Conservation (phyloP, 2,797 vertebrate species). For the Alectoris magna region DNA sequence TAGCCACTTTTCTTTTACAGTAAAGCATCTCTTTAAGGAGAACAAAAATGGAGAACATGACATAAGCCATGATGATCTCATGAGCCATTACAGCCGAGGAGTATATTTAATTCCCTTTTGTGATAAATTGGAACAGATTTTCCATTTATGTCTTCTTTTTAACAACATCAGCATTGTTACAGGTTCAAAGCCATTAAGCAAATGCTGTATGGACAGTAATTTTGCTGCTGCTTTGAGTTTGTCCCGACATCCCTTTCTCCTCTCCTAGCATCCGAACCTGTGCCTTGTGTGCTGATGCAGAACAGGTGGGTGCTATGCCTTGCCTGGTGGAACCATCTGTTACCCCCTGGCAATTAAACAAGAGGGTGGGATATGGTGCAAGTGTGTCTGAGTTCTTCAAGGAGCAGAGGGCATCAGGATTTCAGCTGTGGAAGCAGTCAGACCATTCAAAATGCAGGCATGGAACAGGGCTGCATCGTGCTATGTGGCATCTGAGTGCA, state of each 20-base stretch:
- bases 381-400: not conserved
- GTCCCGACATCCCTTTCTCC: not conserved
- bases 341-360: not conserved
- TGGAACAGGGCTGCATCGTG: not conserved
- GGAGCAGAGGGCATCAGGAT: not conserved
- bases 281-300: not conserved
- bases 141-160: conserved; percentile 31
- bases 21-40: conserved; percentile 54
- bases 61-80: conserved; percentile 51
- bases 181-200: not conserved
- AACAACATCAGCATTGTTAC: not conserved
- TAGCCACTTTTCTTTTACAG: conserved; percentile 57
- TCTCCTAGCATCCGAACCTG: not conserved
- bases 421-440: not conserved
- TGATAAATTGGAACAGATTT: conserved; percentile 63
- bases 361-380: not conserved
- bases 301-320: not conserved
- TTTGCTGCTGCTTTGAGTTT: not conserved
- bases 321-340: not conserved
- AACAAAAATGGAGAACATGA: conserved; percentile 23
- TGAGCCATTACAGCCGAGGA: conserved; percentile 50
- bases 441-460: too few relatives aligned
- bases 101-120: conserved; percentile 30
- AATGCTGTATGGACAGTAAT: fast-evolving
- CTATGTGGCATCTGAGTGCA: fast-evolving